These are phyloP conservation scores for Orthosia gracilis DNA, from an alignment of 2,888 invertebrate genomes.

Conservation along the genomic window DNA sequence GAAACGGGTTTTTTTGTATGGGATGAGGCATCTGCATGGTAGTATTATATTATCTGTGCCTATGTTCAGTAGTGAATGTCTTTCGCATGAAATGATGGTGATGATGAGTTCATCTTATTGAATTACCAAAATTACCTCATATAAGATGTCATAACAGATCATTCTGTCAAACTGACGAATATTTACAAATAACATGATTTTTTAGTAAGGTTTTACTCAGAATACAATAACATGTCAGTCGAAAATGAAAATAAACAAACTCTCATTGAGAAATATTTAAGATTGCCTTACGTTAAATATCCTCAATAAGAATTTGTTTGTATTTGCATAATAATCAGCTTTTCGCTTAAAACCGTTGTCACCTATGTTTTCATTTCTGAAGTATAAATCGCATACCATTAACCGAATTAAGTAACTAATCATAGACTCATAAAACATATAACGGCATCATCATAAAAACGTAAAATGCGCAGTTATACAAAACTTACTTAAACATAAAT, in stretches of 20 bases:
- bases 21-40: too few relatives aligned
- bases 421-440: not conserved
- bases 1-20: too few relatives aligned
- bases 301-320: too few relatives aligned
- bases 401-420: not conserved
- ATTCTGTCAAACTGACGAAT: not conserved
- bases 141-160: not conserved
- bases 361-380: not conserved
- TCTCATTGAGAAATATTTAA: too few relatives aligned
- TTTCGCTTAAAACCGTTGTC: not conserved
- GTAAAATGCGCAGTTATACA: conserved; percentile 1
- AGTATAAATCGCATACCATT: not conserved
- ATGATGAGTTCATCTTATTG: not conserved
- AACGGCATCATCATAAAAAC: conserved; percentile 21
- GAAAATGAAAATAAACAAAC: not conserved
- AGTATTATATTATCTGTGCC: too few relatives aligned
- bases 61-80: too few relatives aligned
- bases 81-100: too few relatives aligned
- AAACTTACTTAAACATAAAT: conserved; percentile 7
- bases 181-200: conserved; percentile 1
- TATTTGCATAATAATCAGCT: not conserved
- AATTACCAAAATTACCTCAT: not conserved
- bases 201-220: not conserved
- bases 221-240: not conserved
- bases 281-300: too few relatives aligned